Evolutionary conservation across 1,140 invertebrate genomes (phyloP).

Genomic region (Drosophila takahashii): DNA sequence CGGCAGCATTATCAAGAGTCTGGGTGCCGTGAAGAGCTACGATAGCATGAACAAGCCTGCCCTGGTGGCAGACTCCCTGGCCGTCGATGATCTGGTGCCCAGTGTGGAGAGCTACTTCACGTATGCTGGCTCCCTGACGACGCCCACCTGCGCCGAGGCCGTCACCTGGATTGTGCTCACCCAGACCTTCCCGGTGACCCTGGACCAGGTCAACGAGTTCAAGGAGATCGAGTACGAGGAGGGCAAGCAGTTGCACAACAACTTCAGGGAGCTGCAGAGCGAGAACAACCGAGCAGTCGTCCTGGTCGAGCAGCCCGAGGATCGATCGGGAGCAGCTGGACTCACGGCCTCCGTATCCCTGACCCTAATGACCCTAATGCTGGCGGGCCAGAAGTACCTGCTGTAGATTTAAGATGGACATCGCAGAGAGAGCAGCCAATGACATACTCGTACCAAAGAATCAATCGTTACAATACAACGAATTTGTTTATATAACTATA

Average conservation of each 20-base stretch:
- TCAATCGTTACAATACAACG: constrained; percentile 47
- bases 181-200: constrained; percentile 86
- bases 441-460: constrained; percentile 68
- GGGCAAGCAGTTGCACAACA: constrained; percentile 82
- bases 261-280: constrained; percentile 84
- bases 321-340: constrained; percentile 16
- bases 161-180: constrained; percentile 91
- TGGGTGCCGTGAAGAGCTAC: constrained; percentile 72
- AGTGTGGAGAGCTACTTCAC: constrained; percentile 87
- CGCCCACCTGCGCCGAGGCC: constrained; percentile 89
- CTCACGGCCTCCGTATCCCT: constrained; percentile 17
- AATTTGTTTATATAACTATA: constrained; percentile 51
- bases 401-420: constrained; percentile 19
- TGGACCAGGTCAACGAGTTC: constrained; percentile 86
- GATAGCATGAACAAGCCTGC: constrained; percentile 85
- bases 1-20: constrained; percentile 66
- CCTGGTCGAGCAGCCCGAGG: constrained; percentile 44
- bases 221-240: constrained; percentile 80
- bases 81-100: constrained; percentile 86
- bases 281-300: constrained; percentile 80
- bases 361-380: constrained; percentile 13
- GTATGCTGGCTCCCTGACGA: constrained; percentile 91
- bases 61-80: constrained; percentile 84
- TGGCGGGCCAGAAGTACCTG: constrained; percentile 47
- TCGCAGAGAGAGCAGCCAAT: constrained; percentile 29